Evolutionary conservation across 2,797 vertebrate species (phyloP), one percentile per base, ranked within the genome.

Genomic region (Capromys pilorides): DNA sequence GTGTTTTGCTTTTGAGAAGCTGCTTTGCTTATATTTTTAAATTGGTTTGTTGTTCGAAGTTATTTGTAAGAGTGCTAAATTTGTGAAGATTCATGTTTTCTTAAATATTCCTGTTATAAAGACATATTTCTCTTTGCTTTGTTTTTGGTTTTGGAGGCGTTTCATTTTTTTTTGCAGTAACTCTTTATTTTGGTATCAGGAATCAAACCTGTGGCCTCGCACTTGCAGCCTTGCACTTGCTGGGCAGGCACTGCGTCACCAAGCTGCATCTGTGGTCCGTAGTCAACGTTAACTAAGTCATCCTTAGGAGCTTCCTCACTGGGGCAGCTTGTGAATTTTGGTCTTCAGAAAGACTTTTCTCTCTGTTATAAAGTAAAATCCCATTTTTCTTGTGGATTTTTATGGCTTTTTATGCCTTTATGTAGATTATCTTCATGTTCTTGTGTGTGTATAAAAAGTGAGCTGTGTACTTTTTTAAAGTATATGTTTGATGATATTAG

Each of bases 21-120:
- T 75, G 2, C 45, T 85, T 94, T 2, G 16, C 45, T 49, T 9
- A 2, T 69, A 21, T 92, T 87, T 87, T 92, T 31, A 41, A 82
- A 82, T 64, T 84, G 51, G 3, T 88, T 79, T 75, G 12, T 67
- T 86, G 39, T 26, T 84, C 22, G 79, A 92, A 81, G 57, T 71
- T 6, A 92, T 78, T 93, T 73, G 0, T 87, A 79, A 80, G 45
- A 90, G 18, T 31, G 39, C 71, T 57, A 69, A 90, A 57, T 92
- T 78, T 64, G 85, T 39, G 31, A 89, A 93, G 82, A 73, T 66
- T 83, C 19, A 28, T 78, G 13, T 93, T 95, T 87, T 86, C 33
- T 73, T 86, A 33, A 6, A 19, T 83, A 8, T 75, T 22, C 62
- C 26, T 94, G 3, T 83, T 86, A 9, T 80, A 87, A 84, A 90